Base-by-base conservation (phyloP, 2,113 vertebrate species). In the Gasterosteus nipponicus region DNA sequence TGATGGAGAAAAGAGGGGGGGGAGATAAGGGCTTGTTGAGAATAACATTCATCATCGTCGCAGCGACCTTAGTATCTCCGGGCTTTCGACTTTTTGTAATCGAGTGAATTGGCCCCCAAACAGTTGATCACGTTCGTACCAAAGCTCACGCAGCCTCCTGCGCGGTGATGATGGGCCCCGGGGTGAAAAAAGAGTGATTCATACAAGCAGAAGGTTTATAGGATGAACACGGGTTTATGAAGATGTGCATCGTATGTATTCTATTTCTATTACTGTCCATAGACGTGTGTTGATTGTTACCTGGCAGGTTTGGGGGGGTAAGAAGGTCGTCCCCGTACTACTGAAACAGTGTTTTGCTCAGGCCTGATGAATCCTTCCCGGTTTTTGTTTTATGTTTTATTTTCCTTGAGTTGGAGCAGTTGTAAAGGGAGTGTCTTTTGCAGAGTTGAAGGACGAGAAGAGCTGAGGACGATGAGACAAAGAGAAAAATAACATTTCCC, bases 271-370 rank as follows among this genome's bases (percentile, higher is more conserved):
- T 87, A 85, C 77, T 92, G 89, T 92, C 86, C 89, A 91, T 91
- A 82, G 87, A 92, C 86, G 84, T 91, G 80, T 89, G 88, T 93
- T 89, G 88, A 89, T 91, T 89, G 87, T 90, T 88, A 81, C 89
- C 84, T 85, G 89, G 88, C 88, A 79, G 87, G 81, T 84, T 84
- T 63, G 11, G 8, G 78, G 73, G 42, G 51, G 78, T 67, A 84
- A 88, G 76, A 79, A 81, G 58, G 38, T 84, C 71, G 71, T 73
- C 62, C 86, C 70, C 77, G 80, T 89, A 91, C 92, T 93, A 91
- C 92, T 93, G 93, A 93, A 91, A 91, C 87, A 89, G 90, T 92
- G 85, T 92, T 91, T 87, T 88, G 91, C 88, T 94, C 93, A 92
- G 92, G 92, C 91, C 90, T 86, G 89, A 91, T 85, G 69, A 91